Conservation (phyloP, 2,113 vertebrate genomes). For the Erythrocebus patas region DNA sequence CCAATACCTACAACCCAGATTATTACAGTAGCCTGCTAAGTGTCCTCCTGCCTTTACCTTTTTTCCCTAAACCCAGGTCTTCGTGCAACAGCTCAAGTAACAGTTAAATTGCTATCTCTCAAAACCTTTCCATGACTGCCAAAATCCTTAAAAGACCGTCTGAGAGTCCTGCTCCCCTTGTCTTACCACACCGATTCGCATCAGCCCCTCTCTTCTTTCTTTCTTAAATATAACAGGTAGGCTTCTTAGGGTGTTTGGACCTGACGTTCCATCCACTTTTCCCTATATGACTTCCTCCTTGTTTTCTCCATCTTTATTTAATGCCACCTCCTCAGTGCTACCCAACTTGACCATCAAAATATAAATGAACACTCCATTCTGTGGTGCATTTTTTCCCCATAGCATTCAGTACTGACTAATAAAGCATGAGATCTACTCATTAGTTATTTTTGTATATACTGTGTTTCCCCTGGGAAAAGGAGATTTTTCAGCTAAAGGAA, state of each 20-base stretch:
- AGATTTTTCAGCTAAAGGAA: neutral
- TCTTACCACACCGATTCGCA: neutral
- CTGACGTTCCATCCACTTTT: neutral
- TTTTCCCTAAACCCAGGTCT: neutral
- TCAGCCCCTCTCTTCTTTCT: neutral
- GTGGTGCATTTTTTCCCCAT: neutral
- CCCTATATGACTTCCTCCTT: neutral
- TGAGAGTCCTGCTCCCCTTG: accelerated
- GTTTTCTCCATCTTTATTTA: neutral
- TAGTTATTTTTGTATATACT: neutral
- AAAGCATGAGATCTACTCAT: neutral
- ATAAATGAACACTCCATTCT: neutral
- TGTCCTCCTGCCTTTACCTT: neutral
- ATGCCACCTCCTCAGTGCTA: neutral
- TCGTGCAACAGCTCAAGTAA: neutral
- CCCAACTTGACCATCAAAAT: neutral
- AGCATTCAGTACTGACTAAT: neutral
- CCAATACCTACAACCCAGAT: neutral
- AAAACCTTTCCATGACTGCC: neutral
- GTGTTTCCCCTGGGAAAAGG: neutral
- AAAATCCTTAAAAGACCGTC: neutral
- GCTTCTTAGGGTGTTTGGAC: neutral
- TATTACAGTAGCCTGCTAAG: neutral
- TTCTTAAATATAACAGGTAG: neutral
- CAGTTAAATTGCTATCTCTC: neutral